phyloP scores from a whole-genome alignment of 1,140 invertebrate species.

The Cecropterus lyciades region DNA sequence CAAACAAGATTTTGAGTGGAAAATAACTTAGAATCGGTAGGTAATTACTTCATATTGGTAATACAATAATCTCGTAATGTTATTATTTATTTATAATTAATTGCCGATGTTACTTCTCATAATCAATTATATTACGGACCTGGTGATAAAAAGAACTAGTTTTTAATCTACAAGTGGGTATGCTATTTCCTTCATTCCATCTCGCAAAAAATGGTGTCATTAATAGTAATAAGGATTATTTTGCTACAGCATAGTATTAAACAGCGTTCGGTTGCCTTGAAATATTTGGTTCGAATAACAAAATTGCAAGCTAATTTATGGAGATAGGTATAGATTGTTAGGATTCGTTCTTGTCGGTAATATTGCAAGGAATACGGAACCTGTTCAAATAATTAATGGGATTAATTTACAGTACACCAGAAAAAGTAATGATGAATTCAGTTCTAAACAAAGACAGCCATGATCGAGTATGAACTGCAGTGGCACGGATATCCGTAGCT shows the following conservation, averaged over 20 bases:
- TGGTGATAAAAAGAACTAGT: constrained; percentile 34
- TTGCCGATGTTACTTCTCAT: constrained; percentile 12
- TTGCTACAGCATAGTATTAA: constrained; percentile 18
- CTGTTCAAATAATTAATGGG: too few relatives aligned
- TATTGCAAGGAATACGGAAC: background rate
- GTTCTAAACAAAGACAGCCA: constrained; percentile 3
- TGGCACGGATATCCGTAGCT: too few relatives aligned
- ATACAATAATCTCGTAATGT: background rate
- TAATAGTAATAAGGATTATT: constrained; percentile 24
- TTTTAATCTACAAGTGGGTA: constrained; percentile 30
- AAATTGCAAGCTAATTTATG: background rate
- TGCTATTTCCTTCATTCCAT: constrained; percentile 35
- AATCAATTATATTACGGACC: constrained; percentile 28
- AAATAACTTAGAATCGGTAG: too few relatives aligned
- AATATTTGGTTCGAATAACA: constrained; percentile 11
- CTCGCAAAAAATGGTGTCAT: constrained; percentile 29
- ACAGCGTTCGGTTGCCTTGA: constrained; percentile 16
- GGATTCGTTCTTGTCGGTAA: background rate
- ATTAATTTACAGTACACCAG: too few relatives aligned
- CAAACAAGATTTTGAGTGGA: too few relatives aligned
- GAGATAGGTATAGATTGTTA: too few relatives aligned
- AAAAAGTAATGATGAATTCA: too few relatives aligned
- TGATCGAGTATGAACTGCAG: background rate
- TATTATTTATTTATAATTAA: constrained; percentile 6
- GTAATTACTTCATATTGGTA: constrained; percentile 9